phyloP scores from a whole-genome alignment of 2,888 invertebrate genomes.

The Adelognathus sp. region DNA sequence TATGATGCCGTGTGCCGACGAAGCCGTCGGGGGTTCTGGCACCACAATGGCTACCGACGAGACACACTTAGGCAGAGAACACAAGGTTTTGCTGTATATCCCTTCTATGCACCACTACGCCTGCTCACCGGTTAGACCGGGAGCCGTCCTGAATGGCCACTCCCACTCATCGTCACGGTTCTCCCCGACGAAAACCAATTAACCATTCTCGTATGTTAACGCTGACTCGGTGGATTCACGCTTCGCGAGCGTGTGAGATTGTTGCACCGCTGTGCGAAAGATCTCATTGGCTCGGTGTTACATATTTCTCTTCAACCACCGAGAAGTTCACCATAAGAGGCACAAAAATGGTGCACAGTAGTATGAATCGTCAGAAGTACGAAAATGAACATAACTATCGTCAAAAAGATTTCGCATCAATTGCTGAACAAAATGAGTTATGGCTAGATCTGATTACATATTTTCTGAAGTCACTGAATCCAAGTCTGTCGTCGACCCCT shows the following conservation, averaged over 20 bases:
- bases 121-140: conserved; percentile 8
- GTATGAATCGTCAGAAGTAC: no score
- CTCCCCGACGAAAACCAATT: conserved; percentile 29
- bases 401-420: no score
- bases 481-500: neutral
- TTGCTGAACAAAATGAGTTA: no score
- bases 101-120: conserved; percentile 14
- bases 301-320: neutral
- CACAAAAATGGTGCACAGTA: neutral
- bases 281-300: neutral
- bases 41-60: conserved; percentile 69
- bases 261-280: neutral
- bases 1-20: conserved; percentile 60
- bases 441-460: no score
- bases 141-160: conserved; percentile 41
- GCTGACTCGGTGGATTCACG: conserved; percentile 18
- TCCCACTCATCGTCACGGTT: conserved; percentile 23
- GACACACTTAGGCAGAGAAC: no score
- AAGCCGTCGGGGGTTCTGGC: neutral
- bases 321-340: neutral
- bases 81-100: neutral
- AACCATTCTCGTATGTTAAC: conserved; percentile 30
- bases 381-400: no score
- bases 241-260: conserved; percentile 14
- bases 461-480: no score